These are phyloP conservation scores for Holothuria glaberrima DNA, from an alignment of 35 echinoderm and acorn worm genomes.

Conservation along the genomic window DNA sequence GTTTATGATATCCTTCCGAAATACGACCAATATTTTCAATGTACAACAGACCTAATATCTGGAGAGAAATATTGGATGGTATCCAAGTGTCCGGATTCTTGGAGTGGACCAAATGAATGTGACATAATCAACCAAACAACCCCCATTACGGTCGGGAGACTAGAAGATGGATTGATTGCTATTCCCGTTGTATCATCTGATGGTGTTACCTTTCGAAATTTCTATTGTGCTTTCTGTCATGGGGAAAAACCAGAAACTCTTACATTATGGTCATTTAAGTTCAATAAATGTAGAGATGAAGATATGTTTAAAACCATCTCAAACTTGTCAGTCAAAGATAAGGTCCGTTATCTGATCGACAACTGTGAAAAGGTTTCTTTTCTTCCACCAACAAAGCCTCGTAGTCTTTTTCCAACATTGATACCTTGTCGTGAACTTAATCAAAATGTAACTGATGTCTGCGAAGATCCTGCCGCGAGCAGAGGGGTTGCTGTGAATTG, in stretches of 20 bases:
- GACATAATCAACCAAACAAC: slow-evolving; percentile 3
- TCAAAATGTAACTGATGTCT: not conserved
- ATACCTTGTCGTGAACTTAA: slow-evolving; percentile 26
- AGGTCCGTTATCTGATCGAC: not conserved
- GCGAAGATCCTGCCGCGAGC: not conserved
- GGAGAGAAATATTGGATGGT: slow-evolving; percentile 39
- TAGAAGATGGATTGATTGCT: not conserved
- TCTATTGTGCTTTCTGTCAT: slow-evolving; percentile 47
- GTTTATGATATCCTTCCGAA: not conserved
- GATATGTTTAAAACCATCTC: not conserved
- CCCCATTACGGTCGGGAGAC: not conserved
- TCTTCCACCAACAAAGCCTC: not conserved
- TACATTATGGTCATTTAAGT: not conserved
- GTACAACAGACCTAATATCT: slow-evolving; percentile 41
- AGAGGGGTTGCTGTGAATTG: too few species aligned
- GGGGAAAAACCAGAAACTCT: not conserved
- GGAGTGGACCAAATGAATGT: slow-evolving; percentile 31
- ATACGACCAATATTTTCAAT: not conserved
- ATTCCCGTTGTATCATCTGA: slow-evolving; percentile 14
- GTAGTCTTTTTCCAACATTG: not conserved
- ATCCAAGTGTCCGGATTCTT: slow-evolving; percentile 28
- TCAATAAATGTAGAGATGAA: not conserved
- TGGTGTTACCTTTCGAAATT: slow-evolving; percentile 30
- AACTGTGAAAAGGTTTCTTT: not conserved
- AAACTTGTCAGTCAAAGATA: not conserved